Evolutionary conservation across 1,140 invertebrate species (phyloP).

Genomic region (Matsumurasca onukii): DNA sequence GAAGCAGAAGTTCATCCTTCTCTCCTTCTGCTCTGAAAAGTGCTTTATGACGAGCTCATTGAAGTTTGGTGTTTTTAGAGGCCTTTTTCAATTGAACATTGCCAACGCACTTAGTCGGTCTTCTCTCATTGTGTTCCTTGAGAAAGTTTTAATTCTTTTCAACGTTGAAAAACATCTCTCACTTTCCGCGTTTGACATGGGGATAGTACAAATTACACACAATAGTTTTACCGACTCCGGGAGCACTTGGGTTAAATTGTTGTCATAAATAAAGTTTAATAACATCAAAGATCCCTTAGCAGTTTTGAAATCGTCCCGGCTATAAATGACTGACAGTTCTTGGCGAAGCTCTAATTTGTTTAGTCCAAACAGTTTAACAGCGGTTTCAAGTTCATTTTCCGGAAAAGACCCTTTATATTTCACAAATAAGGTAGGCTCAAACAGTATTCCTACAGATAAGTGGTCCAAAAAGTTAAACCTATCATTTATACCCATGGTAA

Average conservation of each 20-base stretch:
- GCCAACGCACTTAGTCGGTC: not conserved
- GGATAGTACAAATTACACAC: not conserved
- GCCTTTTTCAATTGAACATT: not conserved
- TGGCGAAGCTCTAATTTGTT: no score
- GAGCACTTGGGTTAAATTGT: constrained; percentile 1
- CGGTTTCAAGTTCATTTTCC: no score
- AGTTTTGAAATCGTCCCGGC: no score
- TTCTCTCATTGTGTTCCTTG: not conserved
- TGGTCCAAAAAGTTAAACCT: not conserved
- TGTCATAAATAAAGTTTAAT: not conserved
- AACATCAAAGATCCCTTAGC: no score
- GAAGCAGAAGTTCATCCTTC: not conserved
- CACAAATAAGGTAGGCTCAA: no score
- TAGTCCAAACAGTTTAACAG: not conserved
- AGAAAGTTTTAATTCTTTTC: constrained; percentile 3
- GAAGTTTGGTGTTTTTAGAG: not conserved
- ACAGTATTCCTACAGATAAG: no score
- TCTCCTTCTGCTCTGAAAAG: not conserved
- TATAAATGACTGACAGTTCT: no score
- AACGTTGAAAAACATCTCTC: constrained; percentile 1
- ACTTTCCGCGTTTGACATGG: not conserved
- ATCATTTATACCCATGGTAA: not conserved
- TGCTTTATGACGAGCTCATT: not conserved
- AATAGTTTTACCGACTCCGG: not conserved
- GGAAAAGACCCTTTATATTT: no score